A percentile compares a stretch with the other conserved stretches of the same genome.
phyloP scores from a whole-genome alignment of 2,797 vertebrate species.

The Mustela erminea region DNA sequence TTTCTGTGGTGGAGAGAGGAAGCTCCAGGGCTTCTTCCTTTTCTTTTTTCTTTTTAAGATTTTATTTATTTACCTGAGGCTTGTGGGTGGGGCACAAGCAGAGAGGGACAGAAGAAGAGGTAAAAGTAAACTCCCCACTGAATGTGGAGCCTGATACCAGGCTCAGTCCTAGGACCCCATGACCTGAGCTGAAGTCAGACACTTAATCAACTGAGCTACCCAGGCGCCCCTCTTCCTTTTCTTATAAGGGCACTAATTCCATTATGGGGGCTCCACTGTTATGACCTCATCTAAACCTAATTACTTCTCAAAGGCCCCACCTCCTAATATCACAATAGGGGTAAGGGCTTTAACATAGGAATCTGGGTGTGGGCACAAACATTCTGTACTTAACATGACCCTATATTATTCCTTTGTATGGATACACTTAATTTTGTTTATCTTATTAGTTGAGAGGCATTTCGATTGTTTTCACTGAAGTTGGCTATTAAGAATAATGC shows the following conservation, averaged over 20 bases:
- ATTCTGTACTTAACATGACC: neutral
- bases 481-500: neutral
- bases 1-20: neutral
- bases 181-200: neutral
- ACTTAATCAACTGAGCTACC: too few relatives aligned
- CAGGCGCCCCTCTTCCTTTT: neutral
- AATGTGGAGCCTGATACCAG: neutral
- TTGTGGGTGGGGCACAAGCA: neutral
- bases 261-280: neutral
- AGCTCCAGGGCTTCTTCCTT: neutral
- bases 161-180: neutral
- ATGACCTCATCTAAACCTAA: neutral
- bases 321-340: neutral
- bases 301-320: neutral
- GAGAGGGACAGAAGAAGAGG: neutral
- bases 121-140: neutral
- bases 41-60: neutral
- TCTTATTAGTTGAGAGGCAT: neutral
- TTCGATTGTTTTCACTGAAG: neutral
- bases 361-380: neutral
- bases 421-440: conserved; percentile 1
- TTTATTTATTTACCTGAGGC: neutral
- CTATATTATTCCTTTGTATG: neutral
- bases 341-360: neutral
- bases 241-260: neutral